These are phyloP conservation scores for Cephalopachus bancanus DNA, from an alignment of 2,797 vertebrate genomes.

Conservation along the genomic window DNA sequence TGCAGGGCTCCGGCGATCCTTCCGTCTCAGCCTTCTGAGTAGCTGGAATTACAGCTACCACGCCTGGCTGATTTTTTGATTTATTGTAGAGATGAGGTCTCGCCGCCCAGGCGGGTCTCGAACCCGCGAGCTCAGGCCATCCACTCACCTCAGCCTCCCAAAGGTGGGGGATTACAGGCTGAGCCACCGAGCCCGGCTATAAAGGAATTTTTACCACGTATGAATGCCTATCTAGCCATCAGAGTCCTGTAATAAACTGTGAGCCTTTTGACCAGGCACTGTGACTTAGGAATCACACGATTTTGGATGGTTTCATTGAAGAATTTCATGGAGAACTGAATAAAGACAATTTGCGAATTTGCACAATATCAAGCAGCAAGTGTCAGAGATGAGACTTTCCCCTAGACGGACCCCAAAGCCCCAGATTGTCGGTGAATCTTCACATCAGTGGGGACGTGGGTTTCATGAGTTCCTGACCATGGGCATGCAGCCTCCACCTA, in stretches of 20 bases:
- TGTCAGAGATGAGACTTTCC: background rate
- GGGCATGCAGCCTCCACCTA: background rate
- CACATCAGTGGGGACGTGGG: background rate
- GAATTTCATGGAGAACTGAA: background rate
- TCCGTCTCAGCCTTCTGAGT: no score
- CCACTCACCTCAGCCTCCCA: no score
- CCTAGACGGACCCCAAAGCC: background rate
- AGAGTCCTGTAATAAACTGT: background rate
- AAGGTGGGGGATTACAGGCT: no score
- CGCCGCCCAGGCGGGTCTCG: no score
- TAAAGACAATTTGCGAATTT: background rate
- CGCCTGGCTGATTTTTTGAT: no score
- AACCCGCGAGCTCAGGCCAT: no score
- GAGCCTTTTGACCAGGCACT: background rate
- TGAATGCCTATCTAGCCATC: background rate
- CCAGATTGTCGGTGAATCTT: background rate
- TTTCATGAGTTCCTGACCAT: background rate
- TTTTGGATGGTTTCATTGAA: background rate
- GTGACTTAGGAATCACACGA: background rate
- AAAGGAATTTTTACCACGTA: fast-evolving
- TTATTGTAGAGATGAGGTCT: no score
- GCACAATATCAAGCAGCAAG: background rate
- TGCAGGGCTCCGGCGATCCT: no score
- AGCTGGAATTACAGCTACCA: no score
- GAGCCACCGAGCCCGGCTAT: no score